Evolutionary conservation across 2,113 vertebrate species (phyloP).

Genomic region (Eurypyga helias): DNA sequence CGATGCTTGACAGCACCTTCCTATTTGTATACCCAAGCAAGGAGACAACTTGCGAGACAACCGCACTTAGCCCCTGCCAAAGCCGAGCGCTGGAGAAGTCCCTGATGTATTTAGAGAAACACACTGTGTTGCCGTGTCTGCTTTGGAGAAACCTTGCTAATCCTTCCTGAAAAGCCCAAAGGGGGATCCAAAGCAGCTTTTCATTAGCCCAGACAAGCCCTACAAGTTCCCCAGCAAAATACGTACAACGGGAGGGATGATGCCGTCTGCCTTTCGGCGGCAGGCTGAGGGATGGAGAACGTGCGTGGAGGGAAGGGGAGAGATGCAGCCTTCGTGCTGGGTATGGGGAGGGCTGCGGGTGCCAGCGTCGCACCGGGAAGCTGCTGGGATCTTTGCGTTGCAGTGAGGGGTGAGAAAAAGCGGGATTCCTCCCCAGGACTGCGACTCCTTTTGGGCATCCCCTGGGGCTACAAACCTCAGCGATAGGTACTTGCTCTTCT

Average conservation of each 20-base stretch:
- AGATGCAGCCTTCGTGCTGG: neutral
- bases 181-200: conserved; percentile 63
- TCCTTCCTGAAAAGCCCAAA: conserved; percentile 65
- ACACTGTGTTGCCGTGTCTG: conserved; percentile 49
- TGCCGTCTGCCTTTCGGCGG: neutral
- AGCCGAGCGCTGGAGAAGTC: neutral
- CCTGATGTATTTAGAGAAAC: conserved; percentile 61
- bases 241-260: neutral
- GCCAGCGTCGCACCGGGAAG: neutral
- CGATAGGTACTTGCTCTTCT: neutral
- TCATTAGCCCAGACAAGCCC: conserved; percentile 66
- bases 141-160: conserved; percentile 63
- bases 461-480: fast-evolving
- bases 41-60: conserved; percentile 49
- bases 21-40: neutral
- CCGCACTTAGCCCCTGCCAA: conserved; percentile 50
- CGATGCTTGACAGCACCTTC: conserved; percentile 28
- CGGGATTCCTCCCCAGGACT: fast-evolving
- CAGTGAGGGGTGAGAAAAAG: fast-evolving
- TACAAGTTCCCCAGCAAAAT: conserved; percentile 27
- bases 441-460: fast-evolving
- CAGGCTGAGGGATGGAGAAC: neutral
- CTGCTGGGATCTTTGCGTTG: neutral
- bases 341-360: neutral
- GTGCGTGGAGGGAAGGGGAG: neutral